Conservation (phyloP, 2,797 vertebrate genomes). For the Scarus forsteni region DNA sequence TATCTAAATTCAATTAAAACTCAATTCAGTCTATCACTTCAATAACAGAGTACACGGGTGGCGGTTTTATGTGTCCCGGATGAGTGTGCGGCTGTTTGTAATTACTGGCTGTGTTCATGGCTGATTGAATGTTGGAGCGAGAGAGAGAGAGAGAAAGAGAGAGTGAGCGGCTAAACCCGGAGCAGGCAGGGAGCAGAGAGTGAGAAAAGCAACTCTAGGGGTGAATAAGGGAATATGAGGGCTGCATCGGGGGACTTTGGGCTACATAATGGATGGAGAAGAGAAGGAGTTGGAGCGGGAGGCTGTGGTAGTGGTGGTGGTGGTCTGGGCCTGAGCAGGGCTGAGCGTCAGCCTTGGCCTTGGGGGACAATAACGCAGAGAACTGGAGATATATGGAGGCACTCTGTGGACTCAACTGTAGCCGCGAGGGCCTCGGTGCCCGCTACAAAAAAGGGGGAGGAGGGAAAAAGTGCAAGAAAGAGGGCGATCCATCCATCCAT, state of each 20-base stretch:
- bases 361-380: constrained; percentile 80
- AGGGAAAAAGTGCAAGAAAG: constrained; percentile 52
- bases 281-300: constrained; percentile 53
- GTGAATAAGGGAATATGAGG: constrained; percentile 48
- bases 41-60: constrained; percentile 68
- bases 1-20: constrained; percentile 90
- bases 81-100: constrained; percentile 46
- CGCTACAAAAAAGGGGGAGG: constrained; percentile 41
- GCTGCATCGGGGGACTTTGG: constrained; percentile 66
- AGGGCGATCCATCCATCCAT: constrained; percentile 44
- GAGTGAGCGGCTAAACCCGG: constrained; percentile 37
- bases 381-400: constrained; percentile 73
- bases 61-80: constrained; percentile 63
- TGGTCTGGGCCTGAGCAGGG: constrained; percentile 54
- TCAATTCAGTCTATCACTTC: constrained; percentile 85
- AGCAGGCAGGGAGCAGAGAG: constrained; percentile 39
- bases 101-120: constrained; percentile 46
- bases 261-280: constrained; percentile 79
- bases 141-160: constrained; percentile 53
- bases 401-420: constrained; percentile 71
- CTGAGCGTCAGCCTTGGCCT: constrained; percentile 62
- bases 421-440: constrained; percentile 65
- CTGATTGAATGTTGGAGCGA: constrained; percentile 66
- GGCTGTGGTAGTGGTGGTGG: constrained; percentile 20
- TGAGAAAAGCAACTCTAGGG: constrained; percentile 43